A percentile compares a stretch with the other conserved stretches of the same genome.
phyloP scores from a whole-genome alignment of 2,797 vertebrate genomes.

The Protosalanx chinensis region DNA sequence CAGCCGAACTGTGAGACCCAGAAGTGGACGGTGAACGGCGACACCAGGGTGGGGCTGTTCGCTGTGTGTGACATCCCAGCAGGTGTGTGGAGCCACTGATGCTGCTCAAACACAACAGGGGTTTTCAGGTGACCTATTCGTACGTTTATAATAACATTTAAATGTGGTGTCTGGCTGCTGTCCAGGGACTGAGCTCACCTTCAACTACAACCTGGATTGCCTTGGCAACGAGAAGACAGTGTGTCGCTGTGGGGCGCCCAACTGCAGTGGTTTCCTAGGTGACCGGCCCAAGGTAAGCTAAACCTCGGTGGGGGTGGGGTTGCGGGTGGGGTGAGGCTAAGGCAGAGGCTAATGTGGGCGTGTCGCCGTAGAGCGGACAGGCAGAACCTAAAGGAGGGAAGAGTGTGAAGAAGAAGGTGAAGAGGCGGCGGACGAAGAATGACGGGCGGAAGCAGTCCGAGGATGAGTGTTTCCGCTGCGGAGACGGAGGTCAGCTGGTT shows the following conservation, averaged over 20 bases:
- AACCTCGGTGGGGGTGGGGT: background rate
- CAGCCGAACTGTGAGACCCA: conserved; percentile 98
- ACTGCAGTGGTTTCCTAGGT: conserved; percentile 97
- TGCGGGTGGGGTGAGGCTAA: too few relatives aligned
- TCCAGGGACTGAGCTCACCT: conserved; percentile 91
- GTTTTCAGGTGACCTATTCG: background rate
- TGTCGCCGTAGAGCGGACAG: conserved; percentile 32
- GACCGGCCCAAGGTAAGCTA: conserved; percentile 89
- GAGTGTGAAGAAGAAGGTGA: conserved; percentile 83
- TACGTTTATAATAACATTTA: background rate
- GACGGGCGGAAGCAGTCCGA: conserved; percentile 90
- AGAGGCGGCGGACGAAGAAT: conserved; percentile 68
- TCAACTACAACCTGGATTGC: conserved; percentile 98
- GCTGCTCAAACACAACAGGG: background rate
- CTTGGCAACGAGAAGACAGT: conserved; percentile 96
- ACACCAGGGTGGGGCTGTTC: conserved; percentile 93
- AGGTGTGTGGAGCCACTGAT: conserved; percentile 66
- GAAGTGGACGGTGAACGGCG: conserved; percentile 97
- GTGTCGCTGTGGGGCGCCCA: conserved; percentile 92
- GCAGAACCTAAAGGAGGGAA: conserved; percentile 89
- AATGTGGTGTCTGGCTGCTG: conserved; percentile 2
- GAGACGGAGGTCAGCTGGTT: conserved; percentile 93
- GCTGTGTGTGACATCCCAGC: conserved; percentile 91
- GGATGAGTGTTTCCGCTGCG: conserved; percentile 96
- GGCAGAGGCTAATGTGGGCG: conserved; percentile 42